Conservation (phyloP, 2,888 invertebrate species). For the Pocota personata region DNA sequence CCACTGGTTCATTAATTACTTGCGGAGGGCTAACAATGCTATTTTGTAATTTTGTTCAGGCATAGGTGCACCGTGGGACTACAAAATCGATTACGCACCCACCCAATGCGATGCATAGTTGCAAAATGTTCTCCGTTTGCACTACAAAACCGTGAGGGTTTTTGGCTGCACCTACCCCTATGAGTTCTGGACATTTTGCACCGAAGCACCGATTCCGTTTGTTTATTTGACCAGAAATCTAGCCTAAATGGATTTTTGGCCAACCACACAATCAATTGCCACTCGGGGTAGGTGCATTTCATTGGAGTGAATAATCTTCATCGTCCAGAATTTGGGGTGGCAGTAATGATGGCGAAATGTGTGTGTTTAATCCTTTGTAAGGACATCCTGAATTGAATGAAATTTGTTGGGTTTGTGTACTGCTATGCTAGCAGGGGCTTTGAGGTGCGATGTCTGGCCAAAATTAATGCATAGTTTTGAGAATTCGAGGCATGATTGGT, state of each 20-base stretch:
- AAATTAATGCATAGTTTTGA: not conserved
- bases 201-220: slow-evolving; percentile 34
- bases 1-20: slow-evolving; percentile 70
- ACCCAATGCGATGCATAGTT: not conserved
- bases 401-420: not conserved
- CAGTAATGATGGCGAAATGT: slow-evolving; percentile 32
- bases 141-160: slow-evolving; percentile 38
- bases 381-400: not conserved
- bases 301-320: slow-evolving; percentile 63
- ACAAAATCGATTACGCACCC: slow-evolving; percentile 51
- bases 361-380: not conserved
- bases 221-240: slow-evolving; percentile 71
- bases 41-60: slow-evolving; percentile 9
- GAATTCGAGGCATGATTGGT: not conserved
- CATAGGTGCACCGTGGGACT: not conserved
- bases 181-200: slow-evolving; percentile 6
- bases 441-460: not conserved
- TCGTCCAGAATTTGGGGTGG: slow-evolving; percentile 2
- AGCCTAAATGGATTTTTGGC: slow-evolving; percentile 62
- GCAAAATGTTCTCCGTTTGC: slow-evolving; percentile 45
- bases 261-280: slow-evolving; percentile 70
- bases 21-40: slow-evolving; percentile 10
- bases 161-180: not conserved
- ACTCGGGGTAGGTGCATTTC: slow-evolving; percentile 47
- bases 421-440: not conserved